These are phyloP conservation scores for Lucilia sericata DNA, from an alignment of 1,140 invertebrate genomes.

Conservation along the genomic window DNA sequence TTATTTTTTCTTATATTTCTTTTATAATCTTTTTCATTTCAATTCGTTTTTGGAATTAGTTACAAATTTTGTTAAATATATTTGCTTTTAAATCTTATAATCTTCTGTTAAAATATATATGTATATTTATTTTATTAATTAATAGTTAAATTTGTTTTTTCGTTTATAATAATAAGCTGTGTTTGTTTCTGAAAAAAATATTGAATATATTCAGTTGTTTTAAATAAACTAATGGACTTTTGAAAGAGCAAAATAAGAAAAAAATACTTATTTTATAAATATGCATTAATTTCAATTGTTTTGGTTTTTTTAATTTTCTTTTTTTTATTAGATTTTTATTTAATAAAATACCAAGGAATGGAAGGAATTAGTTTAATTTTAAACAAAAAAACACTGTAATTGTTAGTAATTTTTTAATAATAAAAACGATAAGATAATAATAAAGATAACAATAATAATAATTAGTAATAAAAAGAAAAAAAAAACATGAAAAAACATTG, in stretches of 20 bases:
- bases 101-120: too few relatives aligned
- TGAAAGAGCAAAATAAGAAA: background rate
- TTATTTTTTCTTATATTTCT: too few relatives aligned
- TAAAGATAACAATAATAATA: background rate
- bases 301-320: too few relatives aligned
- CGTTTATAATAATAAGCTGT: background rate
- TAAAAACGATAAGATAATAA: background rate
- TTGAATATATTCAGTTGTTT: background rate
- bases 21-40: too few relatives aligned
- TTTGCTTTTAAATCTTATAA: too few relatives aligned
- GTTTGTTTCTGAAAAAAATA: background rate
- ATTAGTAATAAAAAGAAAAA: background rate
- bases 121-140: background rate
- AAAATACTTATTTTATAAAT: too few relatives aligned
- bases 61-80: too few relatives aligned
- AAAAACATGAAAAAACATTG: background rate
- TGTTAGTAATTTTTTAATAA: background rate
- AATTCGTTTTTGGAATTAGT: too few relatives aligned
- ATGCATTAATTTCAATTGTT: too few relatives aligned
- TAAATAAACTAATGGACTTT: constrained; percentile 3
- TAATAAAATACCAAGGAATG: background rate
- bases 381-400: background rate
- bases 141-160: background rate
- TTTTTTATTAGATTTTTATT: background rate
- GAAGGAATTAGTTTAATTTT: background rate